A percentile compares a stretch with the other conserved stretches of the same genome.
Evolutionary conservation across 2,888 invertebrate species (phyloP).

Genomic region (Blastobasis lacticolella): DNA sequence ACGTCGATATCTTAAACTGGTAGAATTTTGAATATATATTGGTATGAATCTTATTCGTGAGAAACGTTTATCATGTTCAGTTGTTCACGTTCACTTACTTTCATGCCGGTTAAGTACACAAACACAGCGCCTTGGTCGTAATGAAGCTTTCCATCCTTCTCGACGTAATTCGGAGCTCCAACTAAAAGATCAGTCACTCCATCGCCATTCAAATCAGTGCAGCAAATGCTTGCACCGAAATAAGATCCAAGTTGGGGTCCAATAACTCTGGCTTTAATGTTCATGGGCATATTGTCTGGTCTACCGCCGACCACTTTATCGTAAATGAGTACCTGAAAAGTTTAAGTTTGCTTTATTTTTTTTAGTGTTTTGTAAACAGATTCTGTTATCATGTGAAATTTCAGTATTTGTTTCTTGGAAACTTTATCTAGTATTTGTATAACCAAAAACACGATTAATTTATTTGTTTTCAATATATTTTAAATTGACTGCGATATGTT

Average conservation of each 20-base stretch:
- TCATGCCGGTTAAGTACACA: slow-evolving; percentile 56
- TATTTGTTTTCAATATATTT: too few relatives aligned
- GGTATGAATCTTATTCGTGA: too few relatives aligned
- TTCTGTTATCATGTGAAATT: too few relatives aligned
- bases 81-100: slow-evolving; percentile 29
- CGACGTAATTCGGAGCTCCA: slow-evolving; percentile 74
- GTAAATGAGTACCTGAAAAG: slow-evolving; percentile 54
- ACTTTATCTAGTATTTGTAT: too few relatives aligned
- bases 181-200: slow-evolving; percentile 75
- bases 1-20: too few relatives aligned
- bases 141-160: slow-evolving; percentile 36
- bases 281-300: slow-evolving; percentile 18
- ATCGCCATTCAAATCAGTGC: slow-evolving; percentile 75
- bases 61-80: too few relatives aligned
- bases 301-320: slow-evolving; percentile 12
- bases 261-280: slow-evolving; percentile 36
- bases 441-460: too few relatives aligned
- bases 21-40: too few relatives aligned
- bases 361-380: too few relatives aligned
- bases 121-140: slow-evolving; percentile 77
- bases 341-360: background rate
- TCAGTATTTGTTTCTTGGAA: too few relatives aligned
- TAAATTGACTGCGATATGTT: too few relatives aligned
- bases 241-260: slow-evolving; percentile 76
- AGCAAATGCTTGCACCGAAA: slow-evolving; percentile 75